These are phyloP conservation scores for Drosophila burlai DNA, from an alignment of 1,140 invertebrate genomes.

Conservation along the genomic window DNA sequence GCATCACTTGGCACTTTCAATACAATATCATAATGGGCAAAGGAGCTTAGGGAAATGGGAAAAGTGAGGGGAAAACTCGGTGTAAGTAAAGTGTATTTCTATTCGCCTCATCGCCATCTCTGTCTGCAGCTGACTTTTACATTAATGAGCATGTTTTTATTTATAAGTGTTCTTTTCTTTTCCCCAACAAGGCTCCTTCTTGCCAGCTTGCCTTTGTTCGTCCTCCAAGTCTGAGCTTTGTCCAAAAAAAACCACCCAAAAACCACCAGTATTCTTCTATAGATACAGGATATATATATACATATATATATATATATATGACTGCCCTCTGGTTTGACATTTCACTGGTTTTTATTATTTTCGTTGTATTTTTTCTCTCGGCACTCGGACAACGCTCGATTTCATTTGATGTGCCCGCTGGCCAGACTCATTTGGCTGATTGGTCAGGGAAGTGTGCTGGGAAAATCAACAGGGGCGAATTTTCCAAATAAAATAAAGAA, in stretches of 20 bases:
- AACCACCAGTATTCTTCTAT: constrained; percentile 6
- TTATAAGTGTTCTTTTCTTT: constrained; percentile 71
- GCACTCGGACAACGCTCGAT: constrained; percentile 63
- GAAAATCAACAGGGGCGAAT: constrained; percentile 6
- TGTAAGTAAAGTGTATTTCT: constrained; percentile 70
- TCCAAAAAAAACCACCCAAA: background rate
- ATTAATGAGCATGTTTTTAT: constrained; percentile 83
- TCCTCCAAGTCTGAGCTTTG: constrained; percentile 23
- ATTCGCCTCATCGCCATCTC: constrained; percentile 35
- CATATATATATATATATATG: background rate
- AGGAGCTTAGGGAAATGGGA: constrained; percentile 31
- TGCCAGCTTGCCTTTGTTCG: constrained; percentile 27
- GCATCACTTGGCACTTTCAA: constrained; percentile 72
- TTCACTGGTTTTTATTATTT: constrained; percentile 33
- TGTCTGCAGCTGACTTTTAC: constrained; percentile 66
- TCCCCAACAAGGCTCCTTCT: constrained; percentile 14
- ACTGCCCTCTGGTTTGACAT: constrained; percentile 56
- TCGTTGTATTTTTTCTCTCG: constrained; percentile 4
- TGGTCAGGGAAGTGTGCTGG: constrained; percentile 31
- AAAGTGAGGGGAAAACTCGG: background rate
- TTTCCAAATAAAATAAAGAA: background rate
- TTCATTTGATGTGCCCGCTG: constrained; percentile 74
- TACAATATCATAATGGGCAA: constrained; percentile 75
- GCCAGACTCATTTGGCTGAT: constrained; percentile 75
- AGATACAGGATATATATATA: background rate